Evolutionary conservation across 2,888 invertebrate genomes (phyloP).

Genomic region (Rotaria magnacalcarata): DNA sequence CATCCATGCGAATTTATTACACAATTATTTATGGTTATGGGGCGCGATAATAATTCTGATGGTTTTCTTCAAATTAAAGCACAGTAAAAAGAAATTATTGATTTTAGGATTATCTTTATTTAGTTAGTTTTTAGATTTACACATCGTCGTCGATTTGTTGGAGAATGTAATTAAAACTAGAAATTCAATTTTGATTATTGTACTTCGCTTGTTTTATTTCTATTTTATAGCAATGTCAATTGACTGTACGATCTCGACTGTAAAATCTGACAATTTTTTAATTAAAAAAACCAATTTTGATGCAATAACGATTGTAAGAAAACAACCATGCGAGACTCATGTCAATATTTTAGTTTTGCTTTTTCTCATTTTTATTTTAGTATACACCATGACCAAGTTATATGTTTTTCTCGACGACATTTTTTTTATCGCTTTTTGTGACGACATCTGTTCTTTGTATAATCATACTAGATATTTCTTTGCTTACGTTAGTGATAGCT

Average conservation of each 20-base stretch:
- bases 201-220: neutral
- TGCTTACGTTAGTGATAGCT: no score
- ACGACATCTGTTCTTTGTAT: neutral
- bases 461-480: neutral
- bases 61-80: neutral
- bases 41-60: neutral
- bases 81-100: neutral
- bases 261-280: neutral
- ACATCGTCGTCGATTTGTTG: neutral
- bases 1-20: conserved; percentile 30
- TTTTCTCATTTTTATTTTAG: neutral
- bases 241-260: neutral
- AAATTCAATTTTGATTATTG: neutral
- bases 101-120: neutral
- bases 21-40: neutral
- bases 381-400: neutral
- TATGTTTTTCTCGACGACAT: neutral
- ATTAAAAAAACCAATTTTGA: neutral
- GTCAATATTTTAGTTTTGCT: no score
- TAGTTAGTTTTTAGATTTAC: neutral
- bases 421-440: neutral
- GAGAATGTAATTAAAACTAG: neutral
- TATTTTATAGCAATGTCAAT: neutral
- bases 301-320: neutral
- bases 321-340: no score